Conservation (phyloP, 2,888 invertebrate genomes). For the Neria commutata region DNA sequence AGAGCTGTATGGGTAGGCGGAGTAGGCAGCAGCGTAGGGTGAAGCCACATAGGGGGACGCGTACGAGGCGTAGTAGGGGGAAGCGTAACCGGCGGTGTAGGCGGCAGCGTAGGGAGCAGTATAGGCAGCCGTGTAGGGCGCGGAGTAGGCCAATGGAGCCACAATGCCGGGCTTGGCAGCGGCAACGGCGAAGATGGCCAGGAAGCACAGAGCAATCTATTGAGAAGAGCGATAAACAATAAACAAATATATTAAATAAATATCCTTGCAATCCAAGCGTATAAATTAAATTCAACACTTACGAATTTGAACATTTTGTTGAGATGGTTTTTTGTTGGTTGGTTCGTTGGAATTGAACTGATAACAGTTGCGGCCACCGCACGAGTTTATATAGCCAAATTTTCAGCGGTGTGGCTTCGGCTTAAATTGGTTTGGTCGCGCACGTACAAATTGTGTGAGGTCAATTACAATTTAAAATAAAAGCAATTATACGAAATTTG, state of each 20-base stretch:
- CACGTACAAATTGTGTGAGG: too few species aligned
- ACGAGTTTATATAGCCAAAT: too few species aligned
- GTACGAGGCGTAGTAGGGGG: not conserved
- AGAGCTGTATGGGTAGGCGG: not conserved
- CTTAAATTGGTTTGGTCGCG: too few species aligned
- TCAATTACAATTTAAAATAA: too few species aligned
- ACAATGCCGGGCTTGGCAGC: constrained; percentile 39
- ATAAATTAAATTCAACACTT: constrained; percentile 21
- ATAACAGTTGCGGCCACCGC: not conserved
- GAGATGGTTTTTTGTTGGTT: constrained; percentile 30
- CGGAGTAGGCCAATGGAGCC: constrained; percentile 35
- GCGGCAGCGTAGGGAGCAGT: constrained; percentile 46
- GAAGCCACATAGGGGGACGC: too few species aligned
- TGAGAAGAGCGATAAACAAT: not conserved
- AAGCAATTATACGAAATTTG: too few species aligned
- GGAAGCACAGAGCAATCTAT: constrained; percentile 33
- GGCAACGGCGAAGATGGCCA: constrained; percentile 36
- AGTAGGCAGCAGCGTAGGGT: not conserved
- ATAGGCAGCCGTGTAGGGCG: constrained; percentile 33
- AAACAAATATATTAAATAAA: not conserved
- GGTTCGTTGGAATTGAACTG: not conserved
- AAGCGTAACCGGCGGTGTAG: constrained; percentile 44
- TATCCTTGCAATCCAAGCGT: not conserved
- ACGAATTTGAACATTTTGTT: constrained; percentile 36
- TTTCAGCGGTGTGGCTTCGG: too few species aligned